phyloP scores from a whole-genome alignment of 2,797 vertebrate genomes.

The Harpagifer antarcticus region DNA sequence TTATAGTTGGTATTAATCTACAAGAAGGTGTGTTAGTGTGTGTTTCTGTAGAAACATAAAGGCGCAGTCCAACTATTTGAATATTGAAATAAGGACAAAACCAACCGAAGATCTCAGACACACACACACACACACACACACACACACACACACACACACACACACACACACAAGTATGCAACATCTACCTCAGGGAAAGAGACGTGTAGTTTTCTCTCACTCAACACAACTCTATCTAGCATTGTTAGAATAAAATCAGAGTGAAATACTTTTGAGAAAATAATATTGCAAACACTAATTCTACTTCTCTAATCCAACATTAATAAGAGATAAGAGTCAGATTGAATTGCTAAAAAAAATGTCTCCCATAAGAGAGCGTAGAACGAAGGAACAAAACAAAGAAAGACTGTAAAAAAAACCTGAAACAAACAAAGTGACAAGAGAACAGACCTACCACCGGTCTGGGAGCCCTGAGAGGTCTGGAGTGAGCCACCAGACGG shows the following conservation, averaged over 20 bases:
- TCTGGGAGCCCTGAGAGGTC: constrained; percentile 91
- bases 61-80: constrained; percentile 46
- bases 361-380: background rate
- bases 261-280: background rate
- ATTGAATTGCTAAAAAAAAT: background rate
- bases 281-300: background rate
- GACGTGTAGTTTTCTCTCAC: constrained; percentile 6
- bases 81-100: constrained; percentile 67
- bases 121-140: constrained; percentile 21
- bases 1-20: constrained; percentile 20
- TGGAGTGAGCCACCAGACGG: constrained; percentile 92
- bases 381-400: background rate
- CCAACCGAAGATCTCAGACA: constrained; percentile 44
- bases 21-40: background rate
- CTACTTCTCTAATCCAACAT: constrained; percentile 3
- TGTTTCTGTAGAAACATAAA: constrained; percentile 5
- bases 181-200: constrained; percentile 24
- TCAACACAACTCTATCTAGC: no score
- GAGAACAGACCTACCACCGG: constrained; percentile 89
- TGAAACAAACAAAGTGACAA: background rate
- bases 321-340: background rate
- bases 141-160: constrained; percentile 40
- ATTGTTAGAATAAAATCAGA: background rate
- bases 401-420: background rate
- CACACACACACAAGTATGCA: constrained; percentile 33